Conservation (phyloP, 2,113 vertebrate species). For the Myotis yumanensis region DNA sequence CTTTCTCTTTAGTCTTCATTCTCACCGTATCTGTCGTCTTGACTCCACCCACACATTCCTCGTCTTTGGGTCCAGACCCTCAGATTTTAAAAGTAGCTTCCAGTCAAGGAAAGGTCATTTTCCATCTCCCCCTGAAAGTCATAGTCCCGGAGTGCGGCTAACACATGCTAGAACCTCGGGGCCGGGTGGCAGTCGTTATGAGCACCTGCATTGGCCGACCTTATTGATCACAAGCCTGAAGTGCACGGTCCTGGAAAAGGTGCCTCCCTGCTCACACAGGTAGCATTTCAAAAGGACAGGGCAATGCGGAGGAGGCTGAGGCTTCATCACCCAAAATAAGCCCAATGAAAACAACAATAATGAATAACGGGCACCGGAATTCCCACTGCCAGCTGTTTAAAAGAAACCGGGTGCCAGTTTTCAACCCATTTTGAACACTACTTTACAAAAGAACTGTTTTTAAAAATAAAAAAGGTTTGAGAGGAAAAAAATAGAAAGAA, state of each 20-base stretch:
- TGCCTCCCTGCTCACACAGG: constrained; percentile 65
- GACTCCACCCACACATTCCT: constrained; percentile 72
- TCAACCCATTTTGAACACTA: constrained; percentile 84
- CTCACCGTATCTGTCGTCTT: constrained; percentile 75
- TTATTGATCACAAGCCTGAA: constrained; percentile 71
- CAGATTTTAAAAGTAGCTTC: constrained; percentile 83
- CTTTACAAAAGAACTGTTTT: constrained; percentile 56
- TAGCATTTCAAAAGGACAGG: constrained; percentile 65
- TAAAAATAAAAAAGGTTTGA: background rate
- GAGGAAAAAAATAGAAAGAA: background rate
- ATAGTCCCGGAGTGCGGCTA: constrained; percentile 75
- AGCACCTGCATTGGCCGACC: constrained; percentile 64
- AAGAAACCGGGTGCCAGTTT: constrained; percentile 83
- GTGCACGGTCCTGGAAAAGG: constrained; percentile 75
- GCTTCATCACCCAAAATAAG: constrained; percentile 79
- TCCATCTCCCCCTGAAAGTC: constrained; percentile 80
- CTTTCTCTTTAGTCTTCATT: constrained; percentile 79
- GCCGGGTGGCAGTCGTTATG: constrained; percentile 77
- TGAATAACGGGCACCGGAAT: constrained; percentile 82
- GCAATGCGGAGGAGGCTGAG: constrained; percentile 62
- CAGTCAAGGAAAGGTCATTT: constrained; percentile 78
- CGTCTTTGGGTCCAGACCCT: constrained; percentile 77
- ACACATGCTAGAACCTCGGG: constrained; percentile 78
- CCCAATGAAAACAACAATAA: constrained; percentile 81
- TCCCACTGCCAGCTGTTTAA: constrained; percentile 80